Base-by-base conservation (phyloP, 1,140 invertebrate species). In the Lordiphosa stackelbergi region DNA sequence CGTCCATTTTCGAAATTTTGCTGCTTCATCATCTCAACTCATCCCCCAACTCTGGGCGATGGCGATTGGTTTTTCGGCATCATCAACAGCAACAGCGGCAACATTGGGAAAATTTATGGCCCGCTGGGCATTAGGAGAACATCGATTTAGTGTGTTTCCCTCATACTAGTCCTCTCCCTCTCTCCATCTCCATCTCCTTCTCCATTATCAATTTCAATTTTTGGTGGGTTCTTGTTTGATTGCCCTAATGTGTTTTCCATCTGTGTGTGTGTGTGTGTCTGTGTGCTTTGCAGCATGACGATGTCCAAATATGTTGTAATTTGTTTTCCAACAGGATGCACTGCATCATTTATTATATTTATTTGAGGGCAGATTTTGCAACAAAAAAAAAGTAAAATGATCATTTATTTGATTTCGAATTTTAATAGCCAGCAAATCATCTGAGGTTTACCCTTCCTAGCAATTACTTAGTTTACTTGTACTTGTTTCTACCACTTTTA, bases 141-240 rank as follows among this genome's bases (percentile, higher is more conserved):
- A 68, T 68, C 64, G 60, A 77, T 75, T 81, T 73, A 83, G 77
- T 83, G 75, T 79, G 58, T 46, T 52, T 28, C 57, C 45, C 11
- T 13, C 19, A 6, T 9, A 16, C 38, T 4, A 13, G 10, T 19
- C 6, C 52, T 8, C 52, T 19, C 9, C 22, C 48, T 31, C 40
- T n/a, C 12, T 10, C 54, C 38, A 5, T 10, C 7, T 10, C 54
- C 38, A 5, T 10, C 9, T 22, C 53, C n/a, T n/a, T n/a, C n/a
- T n/a, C n/a, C 75, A 81, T 83, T 81, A 81, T 83, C 77, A 81
- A 83, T 72, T 81, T 81, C 77, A 81, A 81, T 81, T 81, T 81
- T 81, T 64, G 46, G 64, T 69, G 19, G 43, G 43, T 46, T 46
- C 43, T 46, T 81, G 72, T 81, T 81, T 81, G 77, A 83, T 77